Conservation (phyloP, 2,888 invertebrate species). For the Adelphocoris suturalis region DNA sequence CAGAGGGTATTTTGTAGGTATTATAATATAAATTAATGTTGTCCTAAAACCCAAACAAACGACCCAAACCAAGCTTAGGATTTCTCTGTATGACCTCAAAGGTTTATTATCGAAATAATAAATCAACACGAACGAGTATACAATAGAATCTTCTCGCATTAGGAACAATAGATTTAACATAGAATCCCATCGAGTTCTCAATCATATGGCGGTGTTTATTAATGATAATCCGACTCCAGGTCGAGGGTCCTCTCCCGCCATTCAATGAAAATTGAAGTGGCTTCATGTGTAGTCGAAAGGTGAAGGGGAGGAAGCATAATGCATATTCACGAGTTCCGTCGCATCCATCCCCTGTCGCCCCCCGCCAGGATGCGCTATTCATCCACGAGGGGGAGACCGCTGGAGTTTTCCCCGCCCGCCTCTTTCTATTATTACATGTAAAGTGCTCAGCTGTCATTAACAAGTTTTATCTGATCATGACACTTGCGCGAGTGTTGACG, state of each 20-base stretch:
- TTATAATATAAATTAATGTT: no score
- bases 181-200: not conserved
- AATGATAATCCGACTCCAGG: not conserved
- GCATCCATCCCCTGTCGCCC: not conserved
- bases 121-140: no score
- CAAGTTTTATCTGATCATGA: conserved; percentile 51
- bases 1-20: no score
- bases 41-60: no score
- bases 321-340: conserved; percentile 10
- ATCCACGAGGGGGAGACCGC: not conserved
- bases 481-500: not conserved
- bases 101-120: no score
- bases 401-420: not conserved
- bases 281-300: not conserved
- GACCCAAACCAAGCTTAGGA: no score
- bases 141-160: no score
- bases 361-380: conserved; percentile 30
- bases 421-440: conserved; percentile 1
- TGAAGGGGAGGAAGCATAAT: not conserved
- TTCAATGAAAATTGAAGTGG: conserved; percentile 3
- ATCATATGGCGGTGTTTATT: not conserved
- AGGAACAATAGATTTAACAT: no score
- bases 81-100: no score
- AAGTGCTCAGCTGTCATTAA: conserved; percentile 30
- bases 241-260: not conserved